A percentile compares a stretch with the other conserved stretches of the same genome.
phyloP scores from a whole-genome alignment of 2,888 invertebrate species.

The Timandra comae region DNA sequence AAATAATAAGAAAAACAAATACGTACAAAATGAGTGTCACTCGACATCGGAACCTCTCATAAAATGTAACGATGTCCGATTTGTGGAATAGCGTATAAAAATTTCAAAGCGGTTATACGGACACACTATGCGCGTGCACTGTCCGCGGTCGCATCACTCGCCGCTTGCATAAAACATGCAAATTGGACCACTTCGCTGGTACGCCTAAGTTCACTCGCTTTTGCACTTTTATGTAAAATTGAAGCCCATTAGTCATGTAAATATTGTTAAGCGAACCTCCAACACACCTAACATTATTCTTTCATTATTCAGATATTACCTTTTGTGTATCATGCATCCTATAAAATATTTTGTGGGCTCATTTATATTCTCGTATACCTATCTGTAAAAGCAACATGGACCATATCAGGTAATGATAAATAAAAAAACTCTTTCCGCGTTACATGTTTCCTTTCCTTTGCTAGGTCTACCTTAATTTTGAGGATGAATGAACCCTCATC shows the following conservation, averaged over 20 bases:
- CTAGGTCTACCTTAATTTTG: too few species aligned
- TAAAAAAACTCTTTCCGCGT: too few species aligned
- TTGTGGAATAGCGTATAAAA: slow-evolving; percentile 70
- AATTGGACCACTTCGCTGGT: slow-evolving; percentile 68
- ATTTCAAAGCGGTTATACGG: slow-evolving; percentile 55
- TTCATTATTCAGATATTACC: slow-evolving; percentile 31
- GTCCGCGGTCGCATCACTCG: slow-evolving; percentile 59
- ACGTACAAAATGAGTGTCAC: slow-evolving; percentile 36
- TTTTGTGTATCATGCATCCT: slow-evolving; percentile 29
- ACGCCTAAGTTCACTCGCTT: slow-evolving; percentile 66
- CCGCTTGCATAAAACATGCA: slow-evolving; percentile 71
- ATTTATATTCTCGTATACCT: too few species aligned
- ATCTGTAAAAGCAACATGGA: too few species aligned
- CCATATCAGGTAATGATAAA: too few species aligned
- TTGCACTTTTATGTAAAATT: slow-evolving; percentile 71
- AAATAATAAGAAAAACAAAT: too few species aligned
- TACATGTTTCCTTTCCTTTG: too few species aligned
- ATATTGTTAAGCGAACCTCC: slow-evolving; percentile 61
- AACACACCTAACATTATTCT: slow-evolving; percentile 32
- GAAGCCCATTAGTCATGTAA: slow-evolving; percentile 67
- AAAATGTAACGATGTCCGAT: slow-evolving; percentile 61
- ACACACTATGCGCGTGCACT: slow-evolving; percentile 45
- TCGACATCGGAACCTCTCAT: slow-evolving; percentile 48
- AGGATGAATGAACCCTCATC: too few species aligned
- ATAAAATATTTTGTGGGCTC: slow-evolving; percentile 13